Conservation (phyloP, 30 jellyfish, hydroid and myxozoan genomes). For the Aurelia aurita complex sp. Pacific region DNA sequence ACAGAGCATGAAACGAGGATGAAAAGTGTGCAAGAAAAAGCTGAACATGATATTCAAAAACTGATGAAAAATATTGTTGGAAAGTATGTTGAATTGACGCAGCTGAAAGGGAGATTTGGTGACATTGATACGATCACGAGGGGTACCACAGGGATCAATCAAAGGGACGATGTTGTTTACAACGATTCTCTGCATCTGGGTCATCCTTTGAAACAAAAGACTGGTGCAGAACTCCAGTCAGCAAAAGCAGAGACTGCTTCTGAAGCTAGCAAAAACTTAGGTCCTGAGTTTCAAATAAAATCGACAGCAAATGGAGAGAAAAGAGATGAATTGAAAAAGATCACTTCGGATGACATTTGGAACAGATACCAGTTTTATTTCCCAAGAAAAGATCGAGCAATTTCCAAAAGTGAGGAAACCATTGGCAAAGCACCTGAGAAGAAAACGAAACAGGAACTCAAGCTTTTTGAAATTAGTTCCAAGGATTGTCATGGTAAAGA, state of each 20-base stretch:
- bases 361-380: constrained; percentile 31
- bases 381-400: constrained; percentile 28
- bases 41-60: constrained; percentile 82
- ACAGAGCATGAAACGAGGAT: constrained; percentile 80
- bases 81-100: constrained; percentile 72
- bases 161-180: neutral
- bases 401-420: neutral
- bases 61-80: constrained; percentile 85
- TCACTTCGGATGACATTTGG: neutral
- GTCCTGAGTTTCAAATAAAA: neutral
- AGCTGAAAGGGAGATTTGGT: constrained; percentile 12
- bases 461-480: neutral
- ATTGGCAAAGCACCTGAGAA: neutral
- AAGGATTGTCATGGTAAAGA: no score
- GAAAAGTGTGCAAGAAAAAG: constrained; percentile 83
- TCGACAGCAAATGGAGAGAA: neutral
- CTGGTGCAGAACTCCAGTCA: neutral
- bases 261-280: neutral
- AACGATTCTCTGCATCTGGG: neutral
- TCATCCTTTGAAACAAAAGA: neutral
- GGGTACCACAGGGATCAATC: neutral
- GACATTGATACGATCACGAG: neutral
- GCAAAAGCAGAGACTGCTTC: neutral
- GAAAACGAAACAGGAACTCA: neutral
- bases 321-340: neutral